Evolutionary conservation across 1,140 invertebrate genomes (phyloP).

Genomic region (Himalopsyche phryganea): DNA sequence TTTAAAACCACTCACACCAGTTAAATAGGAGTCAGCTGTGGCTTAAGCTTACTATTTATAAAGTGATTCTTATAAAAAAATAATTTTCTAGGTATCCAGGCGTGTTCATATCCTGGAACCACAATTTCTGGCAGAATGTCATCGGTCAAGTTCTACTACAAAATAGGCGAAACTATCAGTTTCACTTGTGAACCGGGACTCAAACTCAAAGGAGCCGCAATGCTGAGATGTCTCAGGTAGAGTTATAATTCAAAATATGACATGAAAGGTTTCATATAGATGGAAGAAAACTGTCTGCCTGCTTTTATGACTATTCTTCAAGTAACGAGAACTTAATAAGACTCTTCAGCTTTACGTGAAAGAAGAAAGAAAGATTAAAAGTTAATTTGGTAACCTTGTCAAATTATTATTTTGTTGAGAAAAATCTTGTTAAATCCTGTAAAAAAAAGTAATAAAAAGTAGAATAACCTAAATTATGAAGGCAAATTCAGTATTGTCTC

Average conservation of each 20-base stretch:
- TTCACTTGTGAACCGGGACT: constrained; percentile 80
- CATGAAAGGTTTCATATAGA: neutral
- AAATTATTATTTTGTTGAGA: too few species aligned
- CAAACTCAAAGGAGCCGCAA: constrained; percentile 67
- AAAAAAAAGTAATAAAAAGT: too few species aligned
- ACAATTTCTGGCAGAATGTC: constrained; percentile 82
- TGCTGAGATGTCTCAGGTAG: constrained; percentile 68
- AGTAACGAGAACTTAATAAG: neutral
- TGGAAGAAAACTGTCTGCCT: neutral
- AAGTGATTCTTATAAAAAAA: too few species aligned
- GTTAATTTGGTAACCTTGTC: too few species aligned
- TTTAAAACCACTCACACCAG: too few species aligned
- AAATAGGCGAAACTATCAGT: constrained; percentile 78
- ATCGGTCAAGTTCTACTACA: constrained; percentile 81
- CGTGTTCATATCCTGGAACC: constrained; percentile 80
- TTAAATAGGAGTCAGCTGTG: too few species aligned
- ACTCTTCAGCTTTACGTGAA: neutral
- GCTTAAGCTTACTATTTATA: too few species aligned
- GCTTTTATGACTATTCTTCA: neutral
- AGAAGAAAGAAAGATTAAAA: too few species aligned
- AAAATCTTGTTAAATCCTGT: too few species aligned
- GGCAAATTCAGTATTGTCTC: too few species aligned
- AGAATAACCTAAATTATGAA: too few species aligned
- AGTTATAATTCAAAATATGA: neutral
- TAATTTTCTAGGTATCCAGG: constrained; percentile 66